Evolutionary conservation across 2,888 invertebrate genomes (phyloP).

Genomic region (Cantharis flavilabris): DNA sequence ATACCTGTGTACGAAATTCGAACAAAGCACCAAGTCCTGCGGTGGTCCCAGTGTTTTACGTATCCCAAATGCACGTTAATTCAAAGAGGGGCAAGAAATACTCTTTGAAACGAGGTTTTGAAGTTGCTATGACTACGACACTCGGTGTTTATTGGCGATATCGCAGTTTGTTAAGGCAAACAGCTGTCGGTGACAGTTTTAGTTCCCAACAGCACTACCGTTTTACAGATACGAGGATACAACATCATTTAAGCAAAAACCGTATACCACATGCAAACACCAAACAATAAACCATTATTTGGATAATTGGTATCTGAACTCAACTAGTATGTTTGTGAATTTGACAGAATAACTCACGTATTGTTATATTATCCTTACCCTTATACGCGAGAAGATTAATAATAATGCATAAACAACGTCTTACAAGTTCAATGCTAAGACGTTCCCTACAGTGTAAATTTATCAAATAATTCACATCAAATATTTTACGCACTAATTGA

Average conservation of each 20-base stretch:
- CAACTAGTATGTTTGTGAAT: background rate
- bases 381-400: background rate
- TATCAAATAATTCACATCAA: background rate
- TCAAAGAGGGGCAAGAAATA: constrained; percentile 18
- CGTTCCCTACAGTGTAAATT: background rate
- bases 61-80: constrained; percentile 26
- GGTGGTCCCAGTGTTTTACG: constrained; percentile 22
- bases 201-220: constrained; percentile 44
- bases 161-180: constrained; percentile 48
- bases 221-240: constrained; percentile 31
- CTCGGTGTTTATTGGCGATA: constrained; percentile 49
- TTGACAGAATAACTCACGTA: background rate
- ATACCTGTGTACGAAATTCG: constrained; percentile 29
- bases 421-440: background rate
- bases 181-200: constrained; percentile 47
- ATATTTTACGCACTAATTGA: background rate
- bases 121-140: constrained; percentile 42
- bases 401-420: background rate
- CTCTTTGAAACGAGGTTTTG: constrained; percentile 28
- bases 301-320: constrained; percentile 36
- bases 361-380: background rate
- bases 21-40: constrained; percentile 27
- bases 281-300: constrained; percentile 39
- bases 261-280: constrained; percentile 40
- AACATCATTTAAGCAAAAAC: constrained; percentile 32